Evolutionary conservation across 2,888 invertebrate genomes (phyloP), one percentile per base, ranked within the genome.

Genomic region (Argyra leucocephala): DNA sequence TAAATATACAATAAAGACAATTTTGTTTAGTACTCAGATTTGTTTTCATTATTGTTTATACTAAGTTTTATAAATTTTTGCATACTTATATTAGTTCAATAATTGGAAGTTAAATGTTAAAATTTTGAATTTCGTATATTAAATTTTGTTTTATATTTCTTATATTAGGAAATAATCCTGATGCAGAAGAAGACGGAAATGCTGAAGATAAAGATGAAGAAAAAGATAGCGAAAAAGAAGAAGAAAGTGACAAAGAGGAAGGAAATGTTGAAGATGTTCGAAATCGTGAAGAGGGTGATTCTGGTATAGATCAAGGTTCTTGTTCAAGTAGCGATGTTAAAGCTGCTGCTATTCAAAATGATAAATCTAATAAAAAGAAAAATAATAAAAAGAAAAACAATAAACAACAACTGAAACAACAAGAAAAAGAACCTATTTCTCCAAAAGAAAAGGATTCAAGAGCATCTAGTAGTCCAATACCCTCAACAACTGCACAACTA

Each of bases 251-350:
- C 70, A 86, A 87, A 69, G 85, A 88, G 72, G 81, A 82, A 73
- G 72, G 72, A 48, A 81, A 80, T 70, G 83, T 82, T 60, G 83
- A 82, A 70, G 80, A 80, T 2, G 82, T 82, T 70, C 81, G 81
- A 72, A 87, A 87, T 72, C 88, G 89, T 74, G 93, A 93, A 77
- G 93, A 93, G 77, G 91, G 91, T 26, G 91, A 92, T 79, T 92
- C 91, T 71, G 93, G 93, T 69, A 92, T 93, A 72, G 93, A 93
- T 78, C 92, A 93, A 82, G 93, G 92, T 62, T 92, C 92, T 67
- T 93, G 91, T 78, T 90, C 90, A 62, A 91, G 91, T 71, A 90
- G 89, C 69, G 92, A 93, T 74, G 88, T 89, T 66, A 91, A 91
- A 76, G 85, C 87, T 57, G 72, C 72, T 6, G 85, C 87, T 67